phyloP scores from a whole-genome alignment of 2,797 vertebrate genomes.

The Lagocephalus sceleratus region DNA sequence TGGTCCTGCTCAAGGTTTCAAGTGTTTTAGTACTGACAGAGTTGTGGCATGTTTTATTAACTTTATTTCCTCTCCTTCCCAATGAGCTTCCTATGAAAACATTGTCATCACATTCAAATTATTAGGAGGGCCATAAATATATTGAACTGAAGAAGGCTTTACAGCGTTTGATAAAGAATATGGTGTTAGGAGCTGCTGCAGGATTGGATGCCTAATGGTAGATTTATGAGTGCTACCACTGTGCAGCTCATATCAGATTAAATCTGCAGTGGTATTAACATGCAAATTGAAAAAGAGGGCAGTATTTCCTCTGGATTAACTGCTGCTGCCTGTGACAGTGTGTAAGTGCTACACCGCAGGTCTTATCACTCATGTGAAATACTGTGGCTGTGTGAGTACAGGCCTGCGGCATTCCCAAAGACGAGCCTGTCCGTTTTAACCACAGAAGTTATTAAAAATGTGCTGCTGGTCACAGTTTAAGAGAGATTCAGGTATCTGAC shows the following conservation, averaged over 20 bases:
- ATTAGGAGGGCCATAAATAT: slow-evolving; percentile 8
- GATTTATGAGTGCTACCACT: slow-evolving; percentile 62
- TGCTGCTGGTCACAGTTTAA: slow-evolving; percentile 47
- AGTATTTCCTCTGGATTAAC: slow-evolving; percentile 75
- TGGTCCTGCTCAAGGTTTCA: too few species aligned
- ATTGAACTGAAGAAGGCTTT: slow-evolving; percentile 22
- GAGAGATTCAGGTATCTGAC: slow-evolving; percentile 60
- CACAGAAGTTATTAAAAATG: slow-evolving; percentile 54
- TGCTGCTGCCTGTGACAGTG: slow-evolving; percentile 61
- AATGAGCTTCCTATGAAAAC: slow-evolving; percentile 6
- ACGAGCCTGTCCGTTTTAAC: slow-evolving; percentile 46
- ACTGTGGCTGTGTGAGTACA: slow-evolving; percentile 30
- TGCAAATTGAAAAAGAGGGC: slow-evolving; percentile 74
- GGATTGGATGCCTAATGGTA: slow-evolving; percentile 45
- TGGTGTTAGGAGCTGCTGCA: slow-evolving; percentile 30
- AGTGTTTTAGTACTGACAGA: too few species aligned
- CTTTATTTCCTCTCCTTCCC: too few species aligned
- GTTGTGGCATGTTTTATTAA: too few species aligned
- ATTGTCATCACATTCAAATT: slow-evolving; percentile 8
- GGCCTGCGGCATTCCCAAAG: slow-evolving; percentile 38
- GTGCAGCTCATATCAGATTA: slow-evolving; percentile 62
- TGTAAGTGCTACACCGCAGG: slow-evolving; percentile 43
- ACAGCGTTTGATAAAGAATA: slow-evolving; percentile 35
- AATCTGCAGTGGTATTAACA: slow-evolving; percentile 73
- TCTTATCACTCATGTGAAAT: slow-evolving; percentile 61